Conservation (phyloP, 2,888 invertebrate species). For the Liopterus haemorrhoidalis region DNA sequence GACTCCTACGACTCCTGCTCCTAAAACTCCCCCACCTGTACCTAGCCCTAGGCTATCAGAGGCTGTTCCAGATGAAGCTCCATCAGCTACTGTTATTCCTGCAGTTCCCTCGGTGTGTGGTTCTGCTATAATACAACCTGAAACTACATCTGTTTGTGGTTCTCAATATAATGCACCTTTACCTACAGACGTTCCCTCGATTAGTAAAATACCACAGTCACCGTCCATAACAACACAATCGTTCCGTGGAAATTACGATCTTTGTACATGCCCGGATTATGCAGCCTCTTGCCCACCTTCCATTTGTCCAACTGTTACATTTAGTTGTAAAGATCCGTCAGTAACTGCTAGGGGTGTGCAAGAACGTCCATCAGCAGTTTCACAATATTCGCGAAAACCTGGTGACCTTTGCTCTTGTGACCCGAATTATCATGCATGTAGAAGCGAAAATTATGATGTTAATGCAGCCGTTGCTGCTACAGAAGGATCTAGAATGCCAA, state of each 20-base stretch:
- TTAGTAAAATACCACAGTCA: no score
- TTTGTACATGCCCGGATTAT: no score
- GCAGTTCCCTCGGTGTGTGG: background rate
- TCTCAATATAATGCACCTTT: background rate
- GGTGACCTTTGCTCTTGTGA: background rate
- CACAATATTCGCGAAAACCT: background rate
- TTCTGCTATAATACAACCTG: background rate
- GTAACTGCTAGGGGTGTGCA: no score
- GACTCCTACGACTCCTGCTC: background rate
- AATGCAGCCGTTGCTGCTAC: conserved; percentile 1
- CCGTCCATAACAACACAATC: no score
- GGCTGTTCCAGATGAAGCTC: background rate
- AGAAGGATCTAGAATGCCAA: conserved; percentile 2
- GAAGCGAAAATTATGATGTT: background rate
- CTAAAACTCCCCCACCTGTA: background rate
- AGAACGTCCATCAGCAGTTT: background rate
- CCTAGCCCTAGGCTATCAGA: background rate
- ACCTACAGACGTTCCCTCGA: no score
- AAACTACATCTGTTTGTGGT: background rate
- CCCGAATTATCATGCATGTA: background rate
- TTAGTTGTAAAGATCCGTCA: no score
- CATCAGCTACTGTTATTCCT: background rate
- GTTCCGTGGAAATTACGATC: no score
- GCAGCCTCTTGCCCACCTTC: no score
- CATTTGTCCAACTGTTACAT: no score